Conservation (phyloP, 1,140 invertebrate genomes). For the Drosophila elegans region DNA sequence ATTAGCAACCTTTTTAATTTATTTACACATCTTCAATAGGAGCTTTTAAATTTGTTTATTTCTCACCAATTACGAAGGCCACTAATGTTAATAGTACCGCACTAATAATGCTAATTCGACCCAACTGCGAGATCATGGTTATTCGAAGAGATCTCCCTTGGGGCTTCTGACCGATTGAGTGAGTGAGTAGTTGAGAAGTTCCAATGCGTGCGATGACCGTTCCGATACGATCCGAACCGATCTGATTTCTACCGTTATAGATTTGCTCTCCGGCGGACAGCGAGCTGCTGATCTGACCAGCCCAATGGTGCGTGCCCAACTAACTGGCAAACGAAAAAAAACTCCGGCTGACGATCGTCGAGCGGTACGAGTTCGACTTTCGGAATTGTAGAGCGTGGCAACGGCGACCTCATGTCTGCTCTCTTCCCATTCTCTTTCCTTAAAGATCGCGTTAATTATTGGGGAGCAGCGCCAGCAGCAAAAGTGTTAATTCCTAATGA, state of each 20-base stretch:
- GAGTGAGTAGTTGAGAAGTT: not conserved
- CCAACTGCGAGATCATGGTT: conserved; percentile 38
- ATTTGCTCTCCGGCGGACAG: conserved; percentile 1
- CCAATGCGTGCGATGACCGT: conserved; percentile 50
- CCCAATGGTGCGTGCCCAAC: conserved; percentile 57
- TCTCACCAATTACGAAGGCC: conserved; percentile 21
- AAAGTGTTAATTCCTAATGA: conserved; percentile 50
- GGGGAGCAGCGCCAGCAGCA: conserved; percentile 11
- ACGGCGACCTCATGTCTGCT: conserved; percentile 44
- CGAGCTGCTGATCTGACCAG: conserved; percentile 38
- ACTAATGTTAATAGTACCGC: conserved; percentile 20
- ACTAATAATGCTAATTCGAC: conserved; percentile 6
- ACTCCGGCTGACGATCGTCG: conserved; percentile 5
- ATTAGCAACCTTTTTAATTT: not conserved
- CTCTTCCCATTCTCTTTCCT: not conserved
- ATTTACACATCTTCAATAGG: not conserved
- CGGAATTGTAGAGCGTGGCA: conserved; percentile 25
- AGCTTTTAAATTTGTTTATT: not conserved
- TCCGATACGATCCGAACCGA: conserved; percentile 17
- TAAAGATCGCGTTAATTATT: conserved; percentile 45
- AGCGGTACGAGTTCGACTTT: not conserved
- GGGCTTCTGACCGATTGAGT: conserved; percentile 23
- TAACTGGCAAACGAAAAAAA: conserved; percentile 37
- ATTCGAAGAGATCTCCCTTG: not conserved
- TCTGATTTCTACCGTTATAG: conserved; percentile 22